Percentiles rank a stretch among this genome's conserved stretches.
phyloP scores from a whole-genome alignment of 2,113 vertebrate species.

The Pollachius pollachius region DNA sequence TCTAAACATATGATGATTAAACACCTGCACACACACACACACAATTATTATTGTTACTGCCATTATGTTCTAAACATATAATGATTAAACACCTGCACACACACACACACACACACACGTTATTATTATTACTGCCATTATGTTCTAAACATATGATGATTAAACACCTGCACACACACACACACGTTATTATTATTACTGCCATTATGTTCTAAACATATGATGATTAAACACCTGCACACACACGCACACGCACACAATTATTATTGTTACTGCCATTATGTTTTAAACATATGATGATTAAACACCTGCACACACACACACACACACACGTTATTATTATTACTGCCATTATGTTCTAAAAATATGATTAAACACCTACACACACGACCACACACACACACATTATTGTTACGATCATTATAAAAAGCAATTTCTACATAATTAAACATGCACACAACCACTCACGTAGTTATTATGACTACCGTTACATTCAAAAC shows the following conservation, averaged over 20 bases:
- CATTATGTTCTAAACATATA: too few species aligned
- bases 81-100: conserved; percentile 56
- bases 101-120: not conserved
- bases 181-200: not conserved
- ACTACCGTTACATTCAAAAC: too few species aligned
- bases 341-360: too few species aligned
- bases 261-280: too few species aligned
- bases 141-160: not conserved
- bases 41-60: not conserved
- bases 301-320: not conserved
- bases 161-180: conserved; percentile 78
- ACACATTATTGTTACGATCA: too few species aligned
- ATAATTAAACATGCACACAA: not conserved
- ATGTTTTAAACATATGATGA: not conserved
- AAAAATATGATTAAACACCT: too few species aligned
- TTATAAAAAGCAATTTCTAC: too few species aligned
- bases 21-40: conserved; percentile 53
- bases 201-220: not conserved
- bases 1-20: not conserved
- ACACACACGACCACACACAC: not conserved
- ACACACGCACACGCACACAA: not conserved
- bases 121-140: not conserved
- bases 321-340: not conserved
- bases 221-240: conserved; percentile 78
- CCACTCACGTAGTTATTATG: too few species aligned